Evolutionary conservation across 2,797 vertebrate species (phyloP), one percentile per base, ranked within the genome.

Genomic region (Sternarchorhynchus goeldii): DNA sequence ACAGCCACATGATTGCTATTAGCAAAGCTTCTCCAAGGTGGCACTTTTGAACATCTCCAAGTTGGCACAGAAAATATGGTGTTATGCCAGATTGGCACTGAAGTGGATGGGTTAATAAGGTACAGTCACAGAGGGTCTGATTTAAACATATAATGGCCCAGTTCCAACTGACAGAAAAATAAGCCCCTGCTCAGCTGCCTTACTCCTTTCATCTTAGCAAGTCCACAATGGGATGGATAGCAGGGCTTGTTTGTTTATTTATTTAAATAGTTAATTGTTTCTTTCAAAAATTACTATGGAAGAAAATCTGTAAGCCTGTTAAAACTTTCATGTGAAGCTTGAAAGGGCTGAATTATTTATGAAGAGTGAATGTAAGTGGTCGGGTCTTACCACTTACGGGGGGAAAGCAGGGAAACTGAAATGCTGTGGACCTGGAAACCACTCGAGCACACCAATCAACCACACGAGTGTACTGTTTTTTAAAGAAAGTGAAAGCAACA

Each of bases 241-340:
- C 6, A 8, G 41, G 41, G 41, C 10, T 57, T 71, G 39, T 66
- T 59, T n/a, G 21, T 20, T 12, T 20, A 39, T 76, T 57, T 45
- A 59, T 73, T 70, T 73, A 73, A 73, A 58, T 73, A 70, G 53
- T 16, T 73, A 73, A 79, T 73, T 31, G 77, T 59, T 67, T 79
- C 17, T 63, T 64, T 67, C 29, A 53, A 36, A 12, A 34, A 41
- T 50, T 29, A 50, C 10, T 41, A 50, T 16, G 25, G 36, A 62
- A 70, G 50, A 69, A 69, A 36, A 71, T 55, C 16, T 18, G 53
- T 50, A 50, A 50, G 45, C 8, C 3, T 3, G 63, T 20, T 41
- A 5, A 39, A 31, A 56, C 39, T 41, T 60, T 64, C n/a, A 65
- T 39, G 50, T 17, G 39, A 71, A 65, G 25, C 76, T 64, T 31